phyloP scores from a whole-genome alignment of 2,888 invertebrate species.

The Aelia acuminata region DNA sequence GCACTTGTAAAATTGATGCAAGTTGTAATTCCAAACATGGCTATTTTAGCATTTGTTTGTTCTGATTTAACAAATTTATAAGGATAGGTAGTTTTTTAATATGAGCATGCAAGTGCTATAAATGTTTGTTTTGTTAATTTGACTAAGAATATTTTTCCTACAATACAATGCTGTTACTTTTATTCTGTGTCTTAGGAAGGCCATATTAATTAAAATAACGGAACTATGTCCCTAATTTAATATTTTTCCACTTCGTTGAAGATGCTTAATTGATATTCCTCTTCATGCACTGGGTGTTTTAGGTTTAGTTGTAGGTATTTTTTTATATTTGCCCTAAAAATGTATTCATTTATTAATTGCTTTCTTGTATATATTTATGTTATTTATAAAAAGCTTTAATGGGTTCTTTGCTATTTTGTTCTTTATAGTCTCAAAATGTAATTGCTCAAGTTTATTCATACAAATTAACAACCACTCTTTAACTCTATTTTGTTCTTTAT shows the following conservation, averaged over 20 bases:
- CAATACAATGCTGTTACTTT: no score
- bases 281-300: background rate
- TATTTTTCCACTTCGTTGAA: conserved; percentile 46
- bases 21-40: background rate
- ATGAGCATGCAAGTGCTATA: background rate
- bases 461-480: no score
- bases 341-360: background rate
- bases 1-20: background rate
- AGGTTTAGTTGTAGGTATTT: background rate
- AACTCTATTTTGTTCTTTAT: no score
- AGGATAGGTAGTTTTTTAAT: background rate
- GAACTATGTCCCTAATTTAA: conserved; percentile 33
- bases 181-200: no score
- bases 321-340: no score
- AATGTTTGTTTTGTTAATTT: background rate
- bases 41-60: background rate
- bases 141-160: background rate
- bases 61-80: background rate
- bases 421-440: no score
- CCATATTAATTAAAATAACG: conserved; percentile 20
- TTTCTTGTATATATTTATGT: background rate
- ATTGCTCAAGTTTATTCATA: no score
- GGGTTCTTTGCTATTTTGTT: background rate
- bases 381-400: background rate
- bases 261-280: conserved; percentile 27